These are phyloP conservation scores for Ashinkailepas kermadecensis DNA, from an alignment of 2,888 invertebrate species.

Conservation along the genomic window DNA sequence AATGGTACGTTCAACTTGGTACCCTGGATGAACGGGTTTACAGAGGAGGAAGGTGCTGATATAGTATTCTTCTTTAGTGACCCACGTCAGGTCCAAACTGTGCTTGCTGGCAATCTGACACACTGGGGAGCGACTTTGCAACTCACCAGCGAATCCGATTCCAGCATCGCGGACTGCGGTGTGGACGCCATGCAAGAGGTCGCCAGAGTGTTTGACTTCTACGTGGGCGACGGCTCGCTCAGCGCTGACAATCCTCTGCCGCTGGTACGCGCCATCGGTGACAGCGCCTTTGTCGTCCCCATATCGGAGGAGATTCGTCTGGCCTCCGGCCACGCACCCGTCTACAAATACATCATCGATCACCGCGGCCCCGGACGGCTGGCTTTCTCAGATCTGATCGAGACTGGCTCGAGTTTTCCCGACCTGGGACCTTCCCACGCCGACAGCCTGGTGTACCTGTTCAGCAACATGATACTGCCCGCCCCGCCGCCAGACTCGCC, in stretches of 20 bases:
- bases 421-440: not conserved
- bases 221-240: too few relatives aligned
- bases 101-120: not conserved
- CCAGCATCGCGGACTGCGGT: not conserved
- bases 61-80: not conserved
- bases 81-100: not conserved
- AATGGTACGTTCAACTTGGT: not conserved
- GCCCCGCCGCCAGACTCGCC: not conserved
- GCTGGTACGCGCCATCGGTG: not conserved
- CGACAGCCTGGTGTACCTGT: not conserved
- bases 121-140: not conserved
- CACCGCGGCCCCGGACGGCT: not conserved
- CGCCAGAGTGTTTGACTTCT: not conserved
- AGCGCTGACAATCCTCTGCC: not conserved
- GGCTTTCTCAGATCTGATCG: too few relatives aligned
- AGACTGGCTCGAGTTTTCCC: not conserved
- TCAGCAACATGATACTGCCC: not conserved
- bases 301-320: not conserved
- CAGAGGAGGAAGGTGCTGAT: not conserved
- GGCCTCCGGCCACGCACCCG: not conserved
- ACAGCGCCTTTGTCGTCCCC: not conserved
- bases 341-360: constrained; percentile 1
- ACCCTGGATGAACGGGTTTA: not conserved
- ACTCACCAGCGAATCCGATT: not conserved
- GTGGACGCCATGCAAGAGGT: not conserved